Base-by-base conservation (phyloP, 2,888 invertebrate genomes). In the Agrenia bidenticulata region DNA sequence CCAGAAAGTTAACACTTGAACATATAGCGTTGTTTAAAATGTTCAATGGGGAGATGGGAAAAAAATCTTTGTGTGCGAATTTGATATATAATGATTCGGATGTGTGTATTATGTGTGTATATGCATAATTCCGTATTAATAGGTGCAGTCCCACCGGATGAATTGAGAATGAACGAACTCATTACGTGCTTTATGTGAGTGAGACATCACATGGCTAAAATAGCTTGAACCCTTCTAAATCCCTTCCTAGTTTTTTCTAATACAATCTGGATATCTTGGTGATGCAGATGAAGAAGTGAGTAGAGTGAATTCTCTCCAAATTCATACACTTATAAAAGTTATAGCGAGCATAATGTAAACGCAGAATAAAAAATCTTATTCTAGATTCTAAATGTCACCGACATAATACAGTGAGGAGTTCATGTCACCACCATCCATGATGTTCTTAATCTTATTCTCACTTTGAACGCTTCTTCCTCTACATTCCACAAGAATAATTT, bases 91-190 rank as follows among this genome's bases (percentile, higher is more conserved):
- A 7, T 4, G 32, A 32, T 32, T 11, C 32, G n/a, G n/a, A n/a
- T n/a, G n/a, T n/a, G n/a, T n/a, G 11, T 32, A 32, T 7, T 32
- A 11, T 32, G 32, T 32, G 32, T 7, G 32, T 32, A 4, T 32
- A 32, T 32, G 4, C 32, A 32, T 32, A 32, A 7, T 32, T 32
- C 4, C 11, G 32, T 32, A 32, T 32, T 32, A 32, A 32, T 32
- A 32, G 32, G 32, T 32, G 32, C 32, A 32, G 32, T 32, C 5
- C 32, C 15, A 45, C 45, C 15, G n/a, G 9, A 45, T 17, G 45
- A 51, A 51, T 51, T 51, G 9, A 51, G 51, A 51, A 51, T 51
- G 51, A 51, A 51, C 51, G 51, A 51, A 51, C 21, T 23, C 51
- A 51, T 51, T 51, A 51, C 23, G 24, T 17, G 24, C 17, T 11